A percentile compares a stretch with the other conserved stretches of the same genome.
phyloP scores from a whole-genome alignment of 2,888 invertebrate genomes.

The Tillus elongatus region DNA sequence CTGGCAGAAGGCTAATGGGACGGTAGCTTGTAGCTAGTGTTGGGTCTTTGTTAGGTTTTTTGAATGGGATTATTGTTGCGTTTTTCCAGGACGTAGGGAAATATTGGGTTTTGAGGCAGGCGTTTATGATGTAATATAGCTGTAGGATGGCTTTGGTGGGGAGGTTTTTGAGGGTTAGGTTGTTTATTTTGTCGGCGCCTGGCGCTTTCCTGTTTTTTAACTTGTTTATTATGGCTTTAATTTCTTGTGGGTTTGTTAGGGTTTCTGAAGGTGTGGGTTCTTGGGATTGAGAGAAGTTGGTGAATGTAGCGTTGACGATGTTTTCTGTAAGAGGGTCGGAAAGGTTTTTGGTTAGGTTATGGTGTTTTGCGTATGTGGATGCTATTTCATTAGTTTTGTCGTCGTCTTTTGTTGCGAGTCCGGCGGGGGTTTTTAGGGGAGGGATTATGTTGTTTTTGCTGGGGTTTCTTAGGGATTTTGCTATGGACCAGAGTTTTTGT shows the following conservation, averaged over 20 bases:
- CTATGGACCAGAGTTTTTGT: too few species aligned
- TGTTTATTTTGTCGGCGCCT: slow-evolving; percentile 13
- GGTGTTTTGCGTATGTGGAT: too few species aligned
- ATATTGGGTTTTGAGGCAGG: slow-evolving; percentile 14
- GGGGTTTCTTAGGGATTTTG: too few species aligned
- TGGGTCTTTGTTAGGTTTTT: slow-evolving; percentile 19
- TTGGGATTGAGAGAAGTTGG: too few species aligned
- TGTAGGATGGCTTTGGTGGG: slow-evolving; percentile 18
- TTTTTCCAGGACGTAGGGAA: slow-evolving; percentile 22
- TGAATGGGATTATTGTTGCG: slow-evolving; percentile 19
- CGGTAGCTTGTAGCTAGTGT: slow-evolving; percentile 18
- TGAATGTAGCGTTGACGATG: too few species aligned
- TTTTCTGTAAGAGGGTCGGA: too few species aligned
- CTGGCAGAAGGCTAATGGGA: slow-evolving; percentile 19
- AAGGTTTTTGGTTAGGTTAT: too few species aligned
- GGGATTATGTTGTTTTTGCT: too few species aligned
- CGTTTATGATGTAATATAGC: slow-evolving; percentile 19
- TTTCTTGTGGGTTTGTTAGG: not conserved
- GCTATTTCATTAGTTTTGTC: too few species aligned
- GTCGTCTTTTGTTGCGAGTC: too few species aligned
- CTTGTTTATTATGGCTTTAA: slow-evolving; percentile 4
- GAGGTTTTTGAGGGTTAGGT: slow-evolving; percentile 21
- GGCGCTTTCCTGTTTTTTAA: slow-evolving; percentile 6
- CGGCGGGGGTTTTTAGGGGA: too few species aligned
- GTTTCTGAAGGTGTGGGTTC: too few species aligned